Percentiles rank a stretch among this genome's conserved stretches.
Conservation (phyloP, 2,113 vertebrate genomes). For the Beaufortia kweichowensis region DNA sequence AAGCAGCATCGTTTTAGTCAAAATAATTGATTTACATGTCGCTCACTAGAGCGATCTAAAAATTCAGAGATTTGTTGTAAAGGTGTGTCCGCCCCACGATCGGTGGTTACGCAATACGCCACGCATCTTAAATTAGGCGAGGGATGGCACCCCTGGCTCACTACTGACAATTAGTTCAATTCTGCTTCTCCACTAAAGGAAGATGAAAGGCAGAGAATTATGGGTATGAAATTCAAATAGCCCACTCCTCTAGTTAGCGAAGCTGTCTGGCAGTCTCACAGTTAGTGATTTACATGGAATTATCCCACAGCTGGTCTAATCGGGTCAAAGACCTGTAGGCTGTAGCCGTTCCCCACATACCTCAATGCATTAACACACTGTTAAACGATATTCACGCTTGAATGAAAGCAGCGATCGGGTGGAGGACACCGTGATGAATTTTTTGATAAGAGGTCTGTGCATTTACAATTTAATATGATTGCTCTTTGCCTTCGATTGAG, state of each 20-base stretch:
- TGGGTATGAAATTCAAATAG: conserved; percentile 54
- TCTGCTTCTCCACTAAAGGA: conserved; percentile 40
- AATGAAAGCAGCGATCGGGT: conserved; percentile 24
- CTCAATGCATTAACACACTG: conserved; percentile 46
- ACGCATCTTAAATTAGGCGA: conserved; percentile 43
- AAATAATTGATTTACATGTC: conserved; percentile 6
- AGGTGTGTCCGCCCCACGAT: conserved; percentile 38
- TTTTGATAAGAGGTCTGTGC: conserved; percentile 50
- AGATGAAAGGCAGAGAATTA: conserved; percentile 53
- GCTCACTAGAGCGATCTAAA: conserved; percentile 11
- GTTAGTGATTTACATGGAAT: conserved; percentile 63
- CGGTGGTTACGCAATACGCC: conserved; percentile 41
- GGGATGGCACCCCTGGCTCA: conserved; percentile 35
- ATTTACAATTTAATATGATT: conserved; percentile 49
- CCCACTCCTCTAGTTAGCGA: conserved; percentile 61
- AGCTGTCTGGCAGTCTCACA: conserved; percentile 62
- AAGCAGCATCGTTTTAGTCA: too few relatives aligned
- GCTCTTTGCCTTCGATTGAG: conserved; percentile 38
- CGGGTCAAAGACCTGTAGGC: conserved; percentile 39
- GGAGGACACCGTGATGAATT: conserved; percentile 33
- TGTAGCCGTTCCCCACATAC: conserved; percentile 46
- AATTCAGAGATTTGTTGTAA: conserved; percentile 34
- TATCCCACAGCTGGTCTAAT: conserved; percentile 59
- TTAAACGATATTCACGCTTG: conserved; percentile 59
- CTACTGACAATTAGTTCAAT: conserved; percentile 49